A percentile compares a stretch with the other conserved stretches of the same genome.
Conservation (phyloP, 2,113 vertebrate genomes). For the Leptosomus discolor region DNA sequence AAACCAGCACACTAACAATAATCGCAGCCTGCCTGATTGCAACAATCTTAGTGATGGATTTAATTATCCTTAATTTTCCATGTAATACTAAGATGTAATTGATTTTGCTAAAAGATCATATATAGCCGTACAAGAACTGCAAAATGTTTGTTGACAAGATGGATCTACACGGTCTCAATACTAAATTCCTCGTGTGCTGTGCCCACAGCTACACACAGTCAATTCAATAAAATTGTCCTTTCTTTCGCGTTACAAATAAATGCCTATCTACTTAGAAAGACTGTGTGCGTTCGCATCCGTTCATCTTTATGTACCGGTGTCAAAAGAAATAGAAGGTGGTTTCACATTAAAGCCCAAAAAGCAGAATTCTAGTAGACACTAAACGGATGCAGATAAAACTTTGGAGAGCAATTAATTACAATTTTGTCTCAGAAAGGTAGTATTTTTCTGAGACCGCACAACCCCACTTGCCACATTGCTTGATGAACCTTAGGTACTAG, state of each 20-base stretch:
- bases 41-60: neutral
- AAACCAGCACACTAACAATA: neutral
- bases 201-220: neutral
- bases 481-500: neutral
- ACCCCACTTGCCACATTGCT: neutral
- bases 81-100: neutral
- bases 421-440: neutral
- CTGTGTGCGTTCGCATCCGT: fast-evolving
- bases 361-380: neutral
- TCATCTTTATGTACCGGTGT: fast-evolving
- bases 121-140: neutral
- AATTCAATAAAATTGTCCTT: neutral
- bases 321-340: neutral
- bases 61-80: neutral
- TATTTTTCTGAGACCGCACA: neutral
- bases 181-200: neutral
- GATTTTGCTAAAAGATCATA: neutral
- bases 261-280: fast-evolving
- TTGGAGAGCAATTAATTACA: neutral
- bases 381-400: neutral
- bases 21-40: neutral
- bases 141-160: neutral
- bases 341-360: neutral
- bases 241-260: neutral
- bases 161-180: neutral